Evolutionary conservation across 2,888 invertebrate genomes (phyloP), one percentile per base, ranked within the genome.

Genomic region (Luperina nickerlii): DNA sequence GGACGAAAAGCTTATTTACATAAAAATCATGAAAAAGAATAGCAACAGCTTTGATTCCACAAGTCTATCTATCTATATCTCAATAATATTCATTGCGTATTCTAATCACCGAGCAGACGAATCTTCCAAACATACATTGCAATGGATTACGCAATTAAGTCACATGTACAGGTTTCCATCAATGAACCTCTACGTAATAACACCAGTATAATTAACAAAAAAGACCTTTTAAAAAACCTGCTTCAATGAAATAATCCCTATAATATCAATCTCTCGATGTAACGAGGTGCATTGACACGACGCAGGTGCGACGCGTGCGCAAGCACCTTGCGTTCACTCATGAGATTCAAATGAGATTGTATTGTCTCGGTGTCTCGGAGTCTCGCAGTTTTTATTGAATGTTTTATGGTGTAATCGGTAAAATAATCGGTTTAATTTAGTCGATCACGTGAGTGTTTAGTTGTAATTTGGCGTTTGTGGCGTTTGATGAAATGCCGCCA

Each of bases 221-320:
- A 78, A 42, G 65, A 48, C 15, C 4, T 24, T 60, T 45, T 69
- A 77, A 84, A 79, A 76, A 62, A 70, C 45, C 57, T 38, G 66
- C 51, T 84, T 78, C 82, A 85, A 87, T 82, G 85, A 76, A 86
- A 78, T 84, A 87, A 85, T 87, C 62, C 87, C 76, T 82, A 69
- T 78, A 84, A 78, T 87, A 87, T 79, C 81, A 88, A 88, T 87
- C 88, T 87, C 79, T 63, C 38, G 71, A 38, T n/a, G 79, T 82
- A 84, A 81, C 79, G 82, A 86, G 86, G 89, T 92, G 87, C 93
- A 88, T 91, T 92, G 93, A 94, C 94, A 88, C 90, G 24, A 51
- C 83, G 93, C 93, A 92, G 92, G 92, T 93, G 93, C 82, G 79
- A 75, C 85, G 82, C 88, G 89, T 89, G 87, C 85, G 76, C 82